A percentile compares a stretch with the other conserved stretches of the same genome.
Evolutionary conservation across 2,888 invertebrate species (phyloP).

Genomic region (Pachydiplax longipennis): DNA sequence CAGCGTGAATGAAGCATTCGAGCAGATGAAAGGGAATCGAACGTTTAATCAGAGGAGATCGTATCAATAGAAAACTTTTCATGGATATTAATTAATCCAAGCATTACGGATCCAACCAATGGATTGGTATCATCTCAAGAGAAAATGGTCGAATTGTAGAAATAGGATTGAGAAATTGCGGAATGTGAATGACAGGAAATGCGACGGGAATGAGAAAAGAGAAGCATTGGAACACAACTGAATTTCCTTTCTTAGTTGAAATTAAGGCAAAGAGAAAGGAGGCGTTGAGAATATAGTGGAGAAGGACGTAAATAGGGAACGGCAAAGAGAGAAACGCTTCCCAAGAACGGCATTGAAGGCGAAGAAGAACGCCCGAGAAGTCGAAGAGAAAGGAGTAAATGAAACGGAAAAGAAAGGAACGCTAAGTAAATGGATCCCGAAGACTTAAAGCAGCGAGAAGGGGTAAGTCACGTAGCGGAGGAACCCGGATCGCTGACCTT

Average conservation of each 20-base stretch:
- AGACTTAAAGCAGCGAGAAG: constrained; percentile 1
- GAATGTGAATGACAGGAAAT: not conserved
- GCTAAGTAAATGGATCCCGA: constrained; percentile 1
- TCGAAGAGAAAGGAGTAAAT: not conserved
- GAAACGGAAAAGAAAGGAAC: constrained; percentile 14
- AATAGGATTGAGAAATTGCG: not conserved
- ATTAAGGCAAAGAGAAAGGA: not conserved
- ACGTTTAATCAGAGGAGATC: no score
- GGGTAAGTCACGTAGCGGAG: constrained; percentile 8
- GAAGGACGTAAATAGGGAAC: no score
- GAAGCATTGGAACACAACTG: not conserved
- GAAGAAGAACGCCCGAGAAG: not conserved
- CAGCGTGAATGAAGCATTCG: no score
- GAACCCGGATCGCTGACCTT: constrained; percentile 40
- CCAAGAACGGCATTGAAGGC: no score
- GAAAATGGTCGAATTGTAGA: no score
- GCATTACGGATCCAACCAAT: no score
- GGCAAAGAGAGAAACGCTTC: no score
- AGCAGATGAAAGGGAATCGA: no score
- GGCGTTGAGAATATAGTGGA: not conserved
- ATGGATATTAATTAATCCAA: no score
- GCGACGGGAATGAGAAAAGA: not conserved
- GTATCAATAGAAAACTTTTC: no score
- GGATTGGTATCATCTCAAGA: no score
- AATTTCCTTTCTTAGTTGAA: no score